Evolutionary conservation across 2,797 vertebrate genomes (phyloP).

Genomic region (Gymnocypris eckloni): DNA sequence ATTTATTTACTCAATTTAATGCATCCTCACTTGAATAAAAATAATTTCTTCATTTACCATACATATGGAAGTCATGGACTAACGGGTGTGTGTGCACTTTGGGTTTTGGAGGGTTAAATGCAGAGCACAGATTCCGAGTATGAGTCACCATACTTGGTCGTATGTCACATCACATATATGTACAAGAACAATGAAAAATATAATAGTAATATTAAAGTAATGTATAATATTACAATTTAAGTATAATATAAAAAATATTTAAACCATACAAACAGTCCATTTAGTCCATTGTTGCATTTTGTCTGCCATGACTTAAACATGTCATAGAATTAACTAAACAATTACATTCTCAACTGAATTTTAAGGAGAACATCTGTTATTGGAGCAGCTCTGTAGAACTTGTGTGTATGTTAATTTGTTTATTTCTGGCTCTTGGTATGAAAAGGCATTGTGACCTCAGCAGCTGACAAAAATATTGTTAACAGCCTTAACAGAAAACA

Average conservation of each 20-base stretch:
- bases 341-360: conserved; percentile 30
- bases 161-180: background rate
- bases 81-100: no score
- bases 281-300: conserved; percentile 43
- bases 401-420: conserved; percentile 49
- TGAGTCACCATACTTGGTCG: no score
- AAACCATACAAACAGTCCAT: background rate
- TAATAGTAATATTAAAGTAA: background rate
- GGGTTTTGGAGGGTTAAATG: no score
- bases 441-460: background rate
- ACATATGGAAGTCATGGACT: no score
- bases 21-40: no score
- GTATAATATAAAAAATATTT: background rate
- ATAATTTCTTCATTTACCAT: background rate
- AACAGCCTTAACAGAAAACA: conserved; percentile 5
- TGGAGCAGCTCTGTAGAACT: conserved; percentile 43
- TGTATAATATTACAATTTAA: background rate
- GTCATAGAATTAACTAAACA: conserved; percentile 45
- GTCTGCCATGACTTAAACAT: conserved; percentile 30
- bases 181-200: background rate
- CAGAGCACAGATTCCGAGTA: no score
- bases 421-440: conserved; percentile 32
- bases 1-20: background rate
- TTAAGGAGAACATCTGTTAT: conserved; percentile 51
- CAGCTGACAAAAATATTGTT: background rate